Percentiles rank a stretch among this genome's conserved stretches.
Evolutionary conservation across 2,888 invertebrate species (phyloP).

Genomic region (Spatulosminthurus flaviceps): DNA sequence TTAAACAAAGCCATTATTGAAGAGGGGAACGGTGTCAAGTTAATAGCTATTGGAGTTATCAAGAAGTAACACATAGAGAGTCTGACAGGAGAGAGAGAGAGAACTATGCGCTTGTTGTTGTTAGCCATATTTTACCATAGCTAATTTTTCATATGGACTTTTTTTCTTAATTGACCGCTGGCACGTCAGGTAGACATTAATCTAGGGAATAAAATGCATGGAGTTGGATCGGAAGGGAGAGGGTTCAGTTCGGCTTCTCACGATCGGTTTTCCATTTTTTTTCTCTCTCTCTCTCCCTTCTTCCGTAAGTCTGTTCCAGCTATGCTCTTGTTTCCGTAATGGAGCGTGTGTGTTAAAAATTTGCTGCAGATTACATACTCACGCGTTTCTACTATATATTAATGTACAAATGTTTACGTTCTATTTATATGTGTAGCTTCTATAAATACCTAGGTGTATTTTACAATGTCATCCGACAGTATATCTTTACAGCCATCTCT

Average conservation of each 20-base stretch:
- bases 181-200: constrained; percentile 56
- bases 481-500: no score
- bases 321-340: no score
- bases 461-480: no score
- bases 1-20: constrained; percentile 10
- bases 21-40: constrained; percentile 3
- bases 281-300: constrained; percentile 1
- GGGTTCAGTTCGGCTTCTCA: constrained; percentile 7
- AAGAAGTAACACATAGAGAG: constrained; percentile 12
- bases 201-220: constrained; percentile 25
- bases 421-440: no score
- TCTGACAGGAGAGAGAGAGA: background rate
- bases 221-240: background rate
- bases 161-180: constrained; percentile 54
- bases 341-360: background rate
- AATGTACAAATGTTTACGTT: no score
- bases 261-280: constrained; percentile 11
- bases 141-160: constrained; percentile 58
- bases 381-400: no score
- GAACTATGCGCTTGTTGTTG: background rate
- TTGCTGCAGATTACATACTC: background rate
- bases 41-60: constrained; percentile 9
- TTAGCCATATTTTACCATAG: constrained; percentile 16
- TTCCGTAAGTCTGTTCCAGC: no score
- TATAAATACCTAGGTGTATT: no score